phyloP scores from a whole-genome alignment of 2,888 invertebrate genomes.

The Isoperla grammatica region DNA sequence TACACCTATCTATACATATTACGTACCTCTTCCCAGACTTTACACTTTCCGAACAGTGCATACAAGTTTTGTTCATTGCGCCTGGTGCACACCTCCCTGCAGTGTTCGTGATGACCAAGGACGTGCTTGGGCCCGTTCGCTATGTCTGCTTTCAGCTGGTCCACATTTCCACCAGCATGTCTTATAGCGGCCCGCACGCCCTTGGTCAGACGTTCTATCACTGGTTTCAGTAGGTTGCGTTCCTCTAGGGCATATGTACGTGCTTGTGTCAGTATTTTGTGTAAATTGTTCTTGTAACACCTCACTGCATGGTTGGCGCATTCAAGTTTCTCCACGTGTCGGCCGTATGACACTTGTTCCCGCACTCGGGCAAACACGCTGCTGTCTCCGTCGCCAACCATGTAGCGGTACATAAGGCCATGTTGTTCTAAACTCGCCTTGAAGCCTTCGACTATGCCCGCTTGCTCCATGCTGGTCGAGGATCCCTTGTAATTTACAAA shows the following conservation, averaged over 20 bases:
- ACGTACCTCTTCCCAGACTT: too few species aligned
- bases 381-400: constrained; percentile 32
- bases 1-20: too few species aligned
- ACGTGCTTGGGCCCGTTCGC: neutral
- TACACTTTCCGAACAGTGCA: too few species aligned
- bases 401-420: constrained; percentile 21
- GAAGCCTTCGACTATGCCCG: constrained; percentile 29
- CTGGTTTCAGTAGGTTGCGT: neutral
- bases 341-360: neutral
- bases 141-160: neutral
- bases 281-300: neutral
- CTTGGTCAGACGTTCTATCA: neutral
- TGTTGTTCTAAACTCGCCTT: constrained; percentile 25
- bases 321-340: neutral
- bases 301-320: neutral
- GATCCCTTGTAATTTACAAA: constrained; percentile 28
- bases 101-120: neutral
- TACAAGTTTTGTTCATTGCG: too few species aligned
- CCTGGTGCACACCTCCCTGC: neutral
- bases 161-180: neutral
- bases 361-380: neutral
- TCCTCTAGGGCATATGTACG: neutral
- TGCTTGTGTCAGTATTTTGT: neutral
- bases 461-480: constrained; percentile 30
- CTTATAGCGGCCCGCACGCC: neutral